Conservation (phyloP, 2,113 vertebrate species). For the Progne subis region DNA sequence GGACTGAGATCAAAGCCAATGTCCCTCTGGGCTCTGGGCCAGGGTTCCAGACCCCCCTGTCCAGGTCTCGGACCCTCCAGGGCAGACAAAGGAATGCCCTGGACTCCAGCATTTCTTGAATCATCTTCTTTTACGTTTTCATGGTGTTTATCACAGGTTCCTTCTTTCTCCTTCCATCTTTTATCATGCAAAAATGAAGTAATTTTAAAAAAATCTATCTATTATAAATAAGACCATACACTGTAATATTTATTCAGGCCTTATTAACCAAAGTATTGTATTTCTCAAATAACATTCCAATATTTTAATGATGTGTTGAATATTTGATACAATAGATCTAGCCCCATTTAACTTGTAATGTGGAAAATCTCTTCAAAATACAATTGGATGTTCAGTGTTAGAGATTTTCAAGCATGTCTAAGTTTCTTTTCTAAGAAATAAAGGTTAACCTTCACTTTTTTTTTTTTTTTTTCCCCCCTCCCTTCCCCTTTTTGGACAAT, state of each 20-base stretch:
- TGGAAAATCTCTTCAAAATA: neutral
- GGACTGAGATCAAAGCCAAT: too few species aligned
- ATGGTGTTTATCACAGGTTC: neutral
- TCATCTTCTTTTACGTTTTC: neutral
- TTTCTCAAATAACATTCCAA: neutral
- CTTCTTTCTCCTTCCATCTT: neutral
- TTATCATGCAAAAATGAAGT: neutral
- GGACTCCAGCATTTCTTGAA: neutral
- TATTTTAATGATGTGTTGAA: neutral
- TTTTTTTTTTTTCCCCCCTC: too few species aligned
- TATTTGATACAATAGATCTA: neutral
- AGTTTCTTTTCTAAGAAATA: neutral
- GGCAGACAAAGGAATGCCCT: too few species aligned
- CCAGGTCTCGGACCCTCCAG: too few species aligned
- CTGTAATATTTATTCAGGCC: neutral
- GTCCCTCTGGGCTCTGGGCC: too few species aligned
- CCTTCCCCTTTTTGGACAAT: neutral
- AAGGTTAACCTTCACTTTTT: neutral
- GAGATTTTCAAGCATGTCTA: neutral
- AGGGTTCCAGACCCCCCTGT: too few species aligned
- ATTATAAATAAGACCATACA: neutral
- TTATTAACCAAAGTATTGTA: neutral
- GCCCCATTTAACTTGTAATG: neutral
- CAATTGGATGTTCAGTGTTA: neutral
- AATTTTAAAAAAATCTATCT: neutral